Conservation (phyloP, 2,113 vertebrate species). For the Genyomyrus donnyi region DNA sequence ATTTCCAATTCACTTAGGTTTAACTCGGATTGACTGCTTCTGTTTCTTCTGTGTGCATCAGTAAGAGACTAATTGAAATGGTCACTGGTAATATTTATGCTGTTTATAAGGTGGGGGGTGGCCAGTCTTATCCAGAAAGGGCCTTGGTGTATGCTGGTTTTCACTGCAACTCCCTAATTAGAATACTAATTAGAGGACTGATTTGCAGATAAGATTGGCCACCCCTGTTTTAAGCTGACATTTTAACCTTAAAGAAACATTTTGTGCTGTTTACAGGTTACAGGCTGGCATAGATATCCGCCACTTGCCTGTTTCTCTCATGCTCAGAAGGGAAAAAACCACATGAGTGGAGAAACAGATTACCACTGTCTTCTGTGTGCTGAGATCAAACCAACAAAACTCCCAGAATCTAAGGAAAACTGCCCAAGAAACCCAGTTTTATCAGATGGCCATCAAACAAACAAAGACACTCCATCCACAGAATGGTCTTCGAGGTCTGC, state of each 20-base stretch:
- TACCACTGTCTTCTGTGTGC: constrained; percentile 45
- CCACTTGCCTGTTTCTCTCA: constrained; percentile 54
- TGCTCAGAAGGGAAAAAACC: constrained; percentile 48
- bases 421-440: background rate
- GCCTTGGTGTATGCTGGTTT: too few relatives aligned
- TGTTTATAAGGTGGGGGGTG: background rate
- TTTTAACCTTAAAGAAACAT: background rate
- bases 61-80: background rate
- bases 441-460: background rate
- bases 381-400: constrained; percentile 29
- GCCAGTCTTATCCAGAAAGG: too few relatives aligned
- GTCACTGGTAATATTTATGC: background rate
- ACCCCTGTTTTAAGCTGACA: background rate
- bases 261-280: constrained; percentile 51
- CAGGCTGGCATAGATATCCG: constrained; percentile 62
- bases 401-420: constrained; percentile 18
- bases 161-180: too few relatives aligned
- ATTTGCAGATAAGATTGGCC: too few relatives aligned
- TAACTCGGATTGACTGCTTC: background rate
- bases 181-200: too few relatives aligned
- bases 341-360: constrained; percentile 34
- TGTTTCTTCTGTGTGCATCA: background rate
- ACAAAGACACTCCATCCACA: background rate
- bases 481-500: background rate
- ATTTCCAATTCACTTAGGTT: background rate